These are phyloP conservation scores for Onychomys torridus DNA, from an alignment of 2,797 vertebrate species.

Conservation along the genomic window DNA sequence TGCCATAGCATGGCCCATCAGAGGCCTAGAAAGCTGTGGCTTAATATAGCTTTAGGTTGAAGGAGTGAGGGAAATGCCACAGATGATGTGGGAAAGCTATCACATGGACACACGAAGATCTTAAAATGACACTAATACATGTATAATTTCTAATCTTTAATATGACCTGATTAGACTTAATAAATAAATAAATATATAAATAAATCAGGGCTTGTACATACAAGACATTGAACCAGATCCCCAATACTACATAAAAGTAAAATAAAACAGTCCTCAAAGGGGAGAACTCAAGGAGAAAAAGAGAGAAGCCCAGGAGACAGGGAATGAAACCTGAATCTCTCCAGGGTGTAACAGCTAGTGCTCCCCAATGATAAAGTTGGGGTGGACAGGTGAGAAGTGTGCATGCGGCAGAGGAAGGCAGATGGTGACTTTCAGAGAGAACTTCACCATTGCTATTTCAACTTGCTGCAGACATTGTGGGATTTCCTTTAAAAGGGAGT, in stretches of 20 bases:
- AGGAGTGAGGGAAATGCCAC: background rate
- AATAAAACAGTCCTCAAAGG: background rate
- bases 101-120: background rate
- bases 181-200: too few species aligned
- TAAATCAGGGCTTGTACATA: background rate
- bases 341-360: too few species aligned
- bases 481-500: background rate
- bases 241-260: background rate
- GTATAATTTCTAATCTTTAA: background rate
- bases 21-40: background rate
- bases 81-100: background rate
- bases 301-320: background rate
- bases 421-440: background rate
- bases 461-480: background rate
- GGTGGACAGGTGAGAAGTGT: background rate
- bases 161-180: background rate
- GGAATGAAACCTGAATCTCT: background rate
- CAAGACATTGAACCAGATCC: background rate
- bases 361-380: background rate
- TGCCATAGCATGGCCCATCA: fast-evolving
- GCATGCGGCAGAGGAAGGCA: background rate
- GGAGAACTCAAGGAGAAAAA: background rate
- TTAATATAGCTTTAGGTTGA: background rate
- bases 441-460: background rate
- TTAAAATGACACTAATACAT: background rate